Base-by-base conservation (phyloP, 2,888 invertebrate genomes). In the Sinhomidia bicolor region DNA sequence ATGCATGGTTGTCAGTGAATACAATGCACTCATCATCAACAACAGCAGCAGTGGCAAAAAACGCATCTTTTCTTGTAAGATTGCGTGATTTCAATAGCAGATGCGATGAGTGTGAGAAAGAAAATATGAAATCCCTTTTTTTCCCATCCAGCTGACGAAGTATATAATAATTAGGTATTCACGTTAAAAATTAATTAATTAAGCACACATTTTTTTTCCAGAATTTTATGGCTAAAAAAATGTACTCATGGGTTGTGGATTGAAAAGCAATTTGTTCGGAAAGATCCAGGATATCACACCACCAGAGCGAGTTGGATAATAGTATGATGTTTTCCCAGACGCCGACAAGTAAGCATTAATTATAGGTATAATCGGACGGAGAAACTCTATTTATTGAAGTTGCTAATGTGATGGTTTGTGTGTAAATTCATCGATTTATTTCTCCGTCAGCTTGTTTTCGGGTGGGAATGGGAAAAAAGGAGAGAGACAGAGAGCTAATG, bases 41-140 rank as follows among this genome's bases (percentile, higher is more conserved):
- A 36, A 36, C 7, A 36, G n/a, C n/a, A n/a, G 68, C 47, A 9
- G 65, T 57, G 32, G 44, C 32, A 32, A 71, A 68, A 85, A 9
- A 65, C 14, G 7, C 65, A 17, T 29, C 68, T 26, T 41, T 7
- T 65, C 14, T 36, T 65, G n/a, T 10, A n/a, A 60, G 29, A 17
- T 87, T 76, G 87, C 87, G 87, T 87, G 87, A 87, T 80, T 87
- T 51, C 20, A 5, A 23, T 9, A 41, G 17, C 87, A 87, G 81
- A 81, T 81, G 87, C 23, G 7, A 4, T 71, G 71, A 71, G 6
- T 20, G 17, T 76, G 62, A 82, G 32, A 36, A 41, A 54, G 47
- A 10, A 17, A 57, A 54, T 32, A 47, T n/a, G n/a, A n/a, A 71
- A 54, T 44, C 57, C 36, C n/a, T n/a, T n/a, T 23, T 36, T 12